Conservation (phyloP, 2,797 vertebrate species). For the Neostethus bicornis region DNA sequence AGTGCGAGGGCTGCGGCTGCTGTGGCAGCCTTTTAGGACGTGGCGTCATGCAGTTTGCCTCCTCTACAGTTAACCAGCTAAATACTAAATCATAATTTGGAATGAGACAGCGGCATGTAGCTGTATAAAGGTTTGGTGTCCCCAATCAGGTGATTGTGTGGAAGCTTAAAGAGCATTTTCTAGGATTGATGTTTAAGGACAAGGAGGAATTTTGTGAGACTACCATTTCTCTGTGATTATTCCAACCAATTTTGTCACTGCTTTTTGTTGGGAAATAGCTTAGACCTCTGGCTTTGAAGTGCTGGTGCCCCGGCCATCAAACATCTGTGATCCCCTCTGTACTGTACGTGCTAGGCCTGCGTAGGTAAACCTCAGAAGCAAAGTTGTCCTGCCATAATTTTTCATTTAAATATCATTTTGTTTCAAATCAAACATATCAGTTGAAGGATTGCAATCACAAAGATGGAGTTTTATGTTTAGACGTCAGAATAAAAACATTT, state of each 20-base stretch:
- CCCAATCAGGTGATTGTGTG: neutral
- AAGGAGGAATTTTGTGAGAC: conserved; percentile 7
- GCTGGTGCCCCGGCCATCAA: conserved; percentile 1
- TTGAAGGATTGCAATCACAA: neutral
- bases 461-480: neutral
- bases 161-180: neutral
- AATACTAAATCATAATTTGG: conserved; percentile 37
- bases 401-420: too few relatives aligned
- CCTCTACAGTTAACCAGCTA: conserved; percentile 30
- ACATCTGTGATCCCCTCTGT: conserved; percentile 8
- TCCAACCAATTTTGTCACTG: conserved; percentile 23
- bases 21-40: conserved; percentile 34
- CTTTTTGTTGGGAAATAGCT: conserved; percentile 13
- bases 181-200: conserved; percentile 11
- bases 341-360: too few relatives aligned
- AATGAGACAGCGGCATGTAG: conserved; percentile 7
- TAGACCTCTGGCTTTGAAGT: conserved; percentile 10
- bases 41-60: conserved; percentile 43
- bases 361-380: too few relatives aligned
- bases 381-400: too few relatives aligned
- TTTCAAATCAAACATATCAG: neutral
- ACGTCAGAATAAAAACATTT: neutral
- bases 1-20: conserved; percentile 49
- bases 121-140: neutral
- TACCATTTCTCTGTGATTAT: conserved; percentile 29